Percentiles rank a stretch among this genome's conserved stretches.
Evolutionary conservation across 2,888 invertebrate species (phyloP).

Genomic region (Leucania comma): DNA sequence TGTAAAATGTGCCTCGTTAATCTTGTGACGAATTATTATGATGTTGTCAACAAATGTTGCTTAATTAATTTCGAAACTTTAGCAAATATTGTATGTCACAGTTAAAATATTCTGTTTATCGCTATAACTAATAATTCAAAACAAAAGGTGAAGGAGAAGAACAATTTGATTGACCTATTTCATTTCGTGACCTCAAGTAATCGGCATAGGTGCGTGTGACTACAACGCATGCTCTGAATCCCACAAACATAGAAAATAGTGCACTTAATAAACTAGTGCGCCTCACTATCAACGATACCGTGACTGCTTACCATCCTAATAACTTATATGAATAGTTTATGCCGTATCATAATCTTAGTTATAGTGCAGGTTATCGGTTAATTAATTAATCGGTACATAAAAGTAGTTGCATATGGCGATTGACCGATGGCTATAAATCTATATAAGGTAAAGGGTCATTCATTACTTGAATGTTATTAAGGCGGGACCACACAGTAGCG

Average conservation of each 20-base stretch:
- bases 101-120: constrained; percentile 4
- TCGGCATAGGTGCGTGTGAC: background rate
- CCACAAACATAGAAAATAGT: constrained; percentile 15
- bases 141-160: constrained; percentile 36
- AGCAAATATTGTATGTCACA: background rate
- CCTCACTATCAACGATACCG: no score
- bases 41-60: constrained; percentile 42
- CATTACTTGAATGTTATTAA: constrained; percentile 66
- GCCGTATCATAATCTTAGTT: constrained; percentile 32
- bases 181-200: constrained; percentile 31
- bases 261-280: no score
- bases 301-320: background rate
- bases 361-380: constrained; percentile 37
- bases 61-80: constrained; percentile 17
- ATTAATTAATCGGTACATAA: constrained; percentile 56
- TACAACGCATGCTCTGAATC: constrained; percentile 2
- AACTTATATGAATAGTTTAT: background rate
- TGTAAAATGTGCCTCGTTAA: constrained; percentile 38
- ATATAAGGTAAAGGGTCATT: constrained; percentile 79
- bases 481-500: constrained; percentile 62
- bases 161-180: constrained; percentile 27
- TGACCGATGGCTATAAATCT: constrained; percentile 66
- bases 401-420: constrained; percentile 67
- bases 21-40: constrained; percentile 37
- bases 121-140: constrained; percentile 20